Conservation (phyloP, 2,888 invertebrate species). For the Epinotia nisella region DNA sequence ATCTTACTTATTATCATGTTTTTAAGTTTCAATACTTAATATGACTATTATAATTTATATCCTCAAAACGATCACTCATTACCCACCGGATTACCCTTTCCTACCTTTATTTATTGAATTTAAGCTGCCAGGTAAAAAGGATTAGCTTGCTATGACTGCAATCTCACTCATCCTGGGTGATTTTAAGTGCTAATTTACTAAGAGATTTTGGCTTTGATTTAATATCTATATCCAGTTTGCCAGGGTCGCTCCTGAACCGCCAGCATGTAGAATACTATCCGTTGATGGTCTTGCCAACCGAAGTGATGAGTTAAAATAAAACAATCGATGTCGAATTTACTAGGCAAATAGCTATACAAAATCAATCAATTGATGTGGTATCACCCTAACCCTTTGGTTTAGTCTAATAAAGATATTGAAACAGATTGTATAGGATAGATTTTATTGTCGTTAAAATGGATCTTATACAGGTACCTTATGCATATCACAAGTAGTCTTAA, state of each 20-base stretch:
- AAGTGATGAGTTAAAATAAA: too few relatives aligned
- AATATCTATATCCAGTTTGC: too few relatives aligned
- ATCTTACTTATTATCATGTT: constrained; percentile 74
- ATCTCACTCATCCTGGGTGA: not conserved
- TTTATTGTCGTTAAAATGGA: constrained; percentile 45
- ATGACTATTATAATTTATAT: constrained; percentile 57
- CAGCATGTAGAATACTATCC: too few relatives aligned
- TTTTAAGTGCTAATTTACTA: too few relatives aligned
- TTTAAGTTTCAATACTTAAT: constrained; percentile 77
- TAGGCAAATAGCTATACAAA: not conserved
- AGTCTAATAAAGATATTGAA: not conserved
- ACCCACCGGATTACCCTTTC: not conserved
- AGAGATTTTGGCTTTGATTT: too few relatives aligned
- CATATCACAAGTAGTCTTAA: constrained; percentile 40
- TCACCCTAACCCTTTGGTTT: not conserved
- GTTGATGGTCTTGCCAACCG: too few relatives aligned
- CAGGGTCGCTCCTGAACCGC: too few relatives aligned
- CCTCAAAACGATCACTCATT: constrained; percentile 8
- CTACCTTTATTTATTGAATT: not conserved
- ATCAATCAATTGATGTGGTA: too few relatives aligned
- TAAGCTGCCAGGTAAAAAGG: not conserved
- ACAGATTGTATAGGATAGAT: not conserved
- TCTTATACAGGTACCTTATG: constrained; percentile 38
- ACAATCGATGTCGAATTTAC: not conserved
- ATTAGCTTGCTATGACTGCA: not conserved